phyloP scores from a whole-genome alignment of 2,797 vertebrate species.

The Mionectes olivaceus region DNA sequence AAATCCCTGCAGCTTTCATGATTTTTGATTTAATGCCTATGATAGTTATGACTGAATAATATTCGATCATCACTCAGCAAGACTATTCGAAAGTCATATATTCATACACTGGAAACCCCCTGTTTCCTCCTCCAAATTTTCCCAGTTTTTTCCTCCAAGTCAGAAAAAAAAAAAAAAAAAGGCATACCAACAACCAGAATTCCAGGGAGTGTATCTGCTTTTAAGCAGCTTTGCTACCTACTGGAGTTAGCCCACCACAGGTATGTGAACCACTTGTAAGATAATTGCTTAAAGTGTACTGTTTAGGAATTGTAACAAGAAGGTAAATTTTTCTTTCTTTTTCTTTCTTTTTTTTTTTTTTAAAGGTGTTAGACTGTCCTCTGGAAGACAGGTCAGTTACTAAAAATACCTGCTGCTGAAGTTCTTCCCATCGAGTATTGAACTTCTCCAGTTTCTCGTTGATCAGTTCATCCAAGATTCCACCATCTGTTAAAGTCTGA shows the following conservation, averaged over 20 bases:
- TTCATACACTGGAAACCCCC: neutral
- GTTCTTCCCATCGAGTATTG: conserved; percentile 92
- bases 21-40: neutral
- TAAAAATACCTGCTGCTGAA: conserved; percentile 88
- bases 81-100: neutral
- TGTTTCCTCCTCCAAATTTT: neutral
- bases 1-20: neutral
- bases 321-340: neutral
- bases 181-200: neutral
- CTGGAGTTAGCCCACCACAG: neutral
- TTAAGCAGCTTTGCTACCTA: neutral
- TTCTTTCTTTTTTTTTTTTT: neutral
- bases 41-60: neutral
- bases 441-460: conserved; percentile 94
- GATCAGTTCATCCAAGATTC: conserved; percentile 95
- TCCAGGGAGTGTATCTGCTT: neutral
- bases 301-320: neutral
- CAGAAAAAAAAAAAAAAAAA: neutral
- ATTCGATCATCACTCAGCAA: neutral
- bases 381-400: neutral
- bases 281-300: neutral
- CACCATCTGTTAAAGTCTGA: conserved; percentile 96
- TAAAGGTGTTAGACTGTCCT: neutral
- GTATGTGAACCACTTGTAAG: neutral
- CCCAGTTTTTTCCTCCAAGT: neutral